phyloP scores from a whole-genome alignment of 2,888 invertebrate species.

The Rhodophaea formosa region DNA sequence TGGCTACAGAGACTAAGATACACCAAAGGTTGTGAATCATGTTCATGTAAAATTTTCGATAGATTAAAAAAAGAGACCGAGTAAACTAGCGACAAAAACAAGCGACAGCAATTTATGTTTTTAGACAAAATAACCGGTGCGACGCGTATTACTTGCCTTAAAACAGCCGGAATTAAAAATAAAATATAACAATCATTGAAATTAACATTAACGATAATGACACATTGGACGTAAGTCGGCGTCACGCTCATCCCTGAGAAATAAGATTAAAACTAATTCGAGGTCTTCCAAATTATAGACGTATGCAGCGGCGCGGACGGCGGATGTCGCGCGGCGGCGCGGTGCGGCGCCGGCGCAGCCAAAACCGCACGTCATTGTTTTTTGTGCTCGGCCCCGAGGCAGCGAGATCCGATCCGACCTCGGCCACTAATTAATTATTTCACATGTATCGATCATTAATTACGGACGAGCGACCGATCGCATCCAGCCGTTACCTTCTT shows the following conservation, averaged over 20 bases:
- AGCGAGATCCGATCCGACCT: slow-evolving; percentile 61
- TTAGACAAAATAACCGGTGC: slow-evolving; percentile 21
- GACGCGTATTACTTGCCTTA: not conserved
- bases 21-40: not conserved
- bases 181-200: slow-evolving; percentile 65
- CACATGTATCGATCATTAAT: slow-evolving; percentile 81
- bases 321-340: slow-evolving; percentile 71
- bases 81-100: not conserved
- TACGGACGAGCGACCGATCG: slow-evolving; percentile 61
- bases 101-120: slow-evolving; percentile 19
- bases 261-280: slow-evolving; percentile 77
- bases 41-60: not conserved
- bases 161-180: slow-evolving; percentile 39
- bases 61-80: not conserved
- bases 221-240: slow-evolving; percentile 70
- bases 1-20: not conserved
- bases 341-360: slow-evolving; percentile 72
- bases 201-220: slow-evolving; percentile 80
- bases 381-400: slow-evolving; percentile 71
- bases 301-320: slow-evolving; percentile 47
- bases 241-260: slow-evolving; percentile 75
- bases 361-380: slow-evolving; percentile 81
- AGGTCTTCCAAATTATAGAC: slow-evolving; percentile 78
- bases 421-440: slow-evolving; percentile 79
- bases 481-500: slow-evolving; percentile 70